A percentile compares a stretch with the other conserved stretches of the same genome.
Conservation (phyloP, 2,113 vertebrate genomes). For the Asarcornis scutulata region DNA sequence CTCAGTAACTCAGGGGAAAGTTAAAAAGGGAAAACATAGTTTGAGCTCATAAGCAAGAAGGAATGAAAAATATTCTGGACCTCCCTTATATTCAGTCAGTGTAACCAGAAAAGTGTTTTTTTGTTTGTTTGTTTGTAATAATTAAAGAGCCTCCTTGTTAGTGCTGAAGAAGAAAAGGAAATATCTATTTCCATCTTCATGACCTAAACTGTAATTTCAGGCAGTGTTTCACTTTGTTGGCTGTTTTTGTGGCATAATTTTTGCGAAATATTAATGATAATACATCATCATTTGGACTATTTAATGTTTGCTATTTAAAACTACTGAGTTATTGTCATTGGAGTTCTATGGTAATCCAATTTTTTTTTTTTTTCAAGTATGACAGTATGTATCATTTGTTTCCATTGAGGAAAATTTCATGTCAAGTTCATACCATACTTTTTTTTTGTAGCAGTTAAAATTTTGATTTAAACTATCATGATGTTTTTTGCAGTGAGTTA, state of each 20-base stretch:
- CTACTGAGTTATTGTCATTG: not conserved
- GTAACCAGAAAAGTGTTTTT: not conserved
- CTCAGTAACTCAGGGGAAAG: not conserved
- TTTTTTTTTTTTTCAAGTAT: not conserved
- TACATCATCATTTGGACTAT: not conserved
- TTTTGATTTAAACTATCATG: not conserved
- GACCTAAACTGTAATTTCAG: not conserved
- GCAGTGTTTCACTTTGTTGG: not conserved
- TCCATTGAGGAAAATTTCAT: not conserved
- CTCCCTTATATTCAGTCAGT: not conserved
- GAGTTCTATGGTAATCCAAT: not conserved
- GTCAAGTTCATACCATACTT: not conserved
- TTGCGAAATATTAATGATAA: slow-evolving; percentile 2
- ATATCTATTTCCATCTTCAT: not conserved
- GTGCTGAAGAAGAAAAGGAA: not conserved
- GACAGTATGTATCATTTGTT: not conserved
- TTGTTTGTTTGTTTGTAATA: not conserved
- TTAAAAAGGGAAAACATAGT: not conserved
- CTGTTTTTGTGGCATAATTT: slow-evolving; percentile 12
- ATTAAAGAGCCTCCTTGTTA: not conserved
- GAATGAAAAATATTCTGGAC: not conserved
- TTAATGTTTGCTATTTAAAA: not conserved
- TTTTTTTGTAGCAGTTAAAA: not conserved
- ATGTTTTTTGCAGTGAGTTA: not conserved
- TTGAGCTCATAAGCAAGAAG: not conserved